phyloP scores from a whole-genome alignment of 2,113 vertebrate genomes.

The Tenebrosternarchus preto region DNA sequence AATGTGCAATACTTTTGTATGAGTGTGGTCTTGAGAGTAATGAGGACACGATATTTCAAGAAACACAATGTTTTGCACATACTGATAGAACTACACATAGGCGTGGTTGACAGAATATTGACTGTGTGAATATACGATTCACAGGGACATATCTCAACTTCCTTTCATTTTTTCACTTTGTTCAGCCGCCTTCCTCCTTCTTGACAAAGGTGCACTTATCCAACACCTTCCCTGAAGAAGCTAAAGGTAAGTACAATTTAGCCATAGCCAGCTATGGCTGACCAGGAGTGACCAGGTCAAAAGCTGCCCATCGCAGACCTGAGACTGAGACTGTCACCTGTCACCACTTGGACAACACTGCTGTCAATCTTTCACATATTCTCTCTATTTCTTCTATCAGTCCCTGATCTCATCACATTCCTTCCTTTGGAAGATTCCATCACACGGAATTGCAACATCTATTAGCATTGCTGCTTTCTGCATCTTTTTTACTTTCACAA shows the following conservation, averaged over 20 bases:
- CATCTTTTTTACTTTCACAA: no score
- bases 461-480: no score
- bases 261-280: not conserved
- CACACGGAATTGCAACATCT: no score
- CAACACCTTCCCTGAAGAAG: not conserved
- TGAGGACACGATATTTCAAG: not conserved
- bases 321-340: no score
- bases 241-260: not conserved
- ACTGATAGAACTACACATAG: no score
- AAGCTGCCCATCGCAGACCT: not conserved
- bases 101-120: no score
- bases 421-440: no score
- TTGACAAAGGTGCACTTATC: not conserved
- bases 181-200: not conserved
- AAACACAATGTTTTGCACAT: not conserved
- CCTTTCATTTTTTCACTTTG: not conserved
- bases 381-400: no score
- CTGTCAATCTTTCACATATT: no score
- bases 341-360: no score
- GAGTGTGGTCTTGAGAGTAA: conserved; percentile 1
- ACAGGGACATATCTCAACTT: not conserved
- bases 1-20: not conserved
- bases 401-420: no score
- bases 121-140: not conserved
- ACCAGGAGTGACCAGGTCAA: not conserved